Percentiles rank a stretch among this genome's conserved stretches.
These are phyloP conservation scores for Hydrozoanthus gracilis DNA, from an alignment of 92 coral and sea anemone species.

Conservation along the genomic window DNA sequence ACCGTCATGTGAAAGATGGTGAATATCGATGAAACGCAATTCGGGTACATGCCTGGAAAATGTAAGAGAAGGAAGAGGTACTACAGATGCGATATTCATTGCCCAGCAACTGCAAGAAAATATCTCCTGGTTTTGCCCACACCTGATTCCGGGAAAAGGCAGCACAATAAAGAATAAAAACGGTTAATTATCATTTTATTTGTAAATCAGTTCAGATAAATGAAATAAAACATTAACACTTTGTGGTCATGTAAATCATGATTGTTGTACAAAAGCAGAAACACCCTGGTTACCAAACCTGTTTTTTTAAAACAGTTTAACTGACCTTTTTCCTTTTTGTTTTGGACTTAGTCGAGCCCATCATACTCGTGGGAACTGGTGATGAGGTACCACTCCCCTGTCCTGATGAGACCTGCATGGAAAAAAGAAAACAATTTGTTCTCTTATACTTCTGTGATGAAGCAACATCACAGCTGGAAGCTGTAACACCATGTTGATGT, in stretches of 20 bases:
- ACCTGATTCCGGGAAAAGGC: not conserved
- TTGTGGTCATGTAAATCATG: not conserved
- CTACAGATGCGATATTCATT: slow-evolving; percentile 35
- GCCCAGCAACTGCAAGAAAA: too few species aligned
- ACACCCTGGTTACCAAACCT: not conserved
- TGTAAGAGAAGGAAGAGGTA: too few species aligned
- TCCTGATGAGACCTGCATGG: slow-evolving; percentile 34
- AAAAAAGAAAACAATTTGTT: not conserved
- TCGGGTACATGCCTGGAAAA: slow-evolving; percentile 16
- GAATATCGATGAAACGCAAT: slow-evolving; percentile 19
- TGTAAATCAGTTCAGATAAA: too few species aligned
- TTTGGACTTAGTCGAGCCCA: slow-evolving; percentile 54
- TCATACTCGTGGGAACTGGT: slow-evolving; percentile 36
- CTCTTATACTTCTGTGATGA: not conserved
- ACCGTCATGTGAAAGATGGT: not conserved
- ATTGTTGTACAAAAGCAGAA: not conserved
- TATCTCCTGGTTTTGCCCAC: too few species aligned
- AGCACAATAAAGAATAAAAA: not conserved
- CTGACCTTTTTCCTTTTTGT: slow-evolving; percentile 83
- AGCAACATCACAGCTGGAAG: not conserved
- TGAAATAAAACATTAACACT: too few species aligned
- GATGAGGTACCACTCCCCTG: slow-evolving; percentile 50
- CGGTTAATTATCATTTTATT: too few species aligned
- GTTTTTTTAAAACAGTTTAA: not conserved
- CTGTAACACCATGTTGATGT: too few species aligned